Evolutionary conservation across 2,797 vertebrate genomes (phyloP).

Genomic region (Adelosebastes latens): DNA sequence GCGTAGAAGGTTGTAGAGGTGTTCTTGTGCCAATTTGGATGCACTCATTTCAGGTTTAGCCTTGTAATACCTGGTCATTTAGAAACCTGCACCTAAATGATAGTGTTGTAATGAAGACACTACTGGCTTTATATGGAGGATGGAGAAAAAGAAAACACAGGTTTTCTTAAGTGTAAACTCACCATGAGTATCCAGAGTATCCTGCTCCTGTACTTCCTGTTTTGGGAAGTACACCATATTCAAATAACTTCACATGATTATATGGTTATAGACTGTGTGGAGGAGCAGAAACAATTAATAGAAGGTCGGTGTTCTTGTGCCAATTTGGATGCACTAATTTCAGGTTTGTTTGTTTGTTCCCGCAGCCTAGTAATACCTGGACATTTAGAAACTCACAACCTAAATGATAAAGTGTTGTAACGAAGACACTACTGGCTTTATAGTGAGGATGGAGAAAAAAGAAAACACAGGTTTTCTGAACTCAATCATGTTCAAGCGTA

Average conservation of each 20-base stretch:
- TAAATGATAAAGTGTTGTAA: not conserved
- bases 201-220: not conserved
- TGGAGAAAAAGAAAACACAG: not conserved
- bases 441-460: not conserved
- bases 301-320: no score
- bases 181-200: no score
- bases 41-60: not conserved
- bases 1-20: slow-evolving; percentile 20
- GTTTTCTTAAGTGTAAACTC: no score
- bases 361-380: no score
- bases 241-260: not conserved
- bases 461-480: no score
- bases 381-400: no score
- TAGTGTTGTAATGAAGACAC: not conserved
- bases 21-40: not conserved
- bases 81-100: not conserved
- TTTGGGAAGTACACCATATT: not conserved
- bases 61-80: accelerated
- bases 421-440: accelerated
- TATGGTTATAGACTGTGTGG: not conserved
- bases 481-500: not conserved
- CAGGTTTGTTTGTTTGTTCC: not conserved
- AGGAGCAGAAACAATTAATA: not conserved
- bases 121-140: not conserved
- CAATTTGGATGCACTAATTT: no score